phyloP scores from a whole-genome alignment of 1,140 invertebrate genomes.

The Marisa cornuarietis region DNA sequence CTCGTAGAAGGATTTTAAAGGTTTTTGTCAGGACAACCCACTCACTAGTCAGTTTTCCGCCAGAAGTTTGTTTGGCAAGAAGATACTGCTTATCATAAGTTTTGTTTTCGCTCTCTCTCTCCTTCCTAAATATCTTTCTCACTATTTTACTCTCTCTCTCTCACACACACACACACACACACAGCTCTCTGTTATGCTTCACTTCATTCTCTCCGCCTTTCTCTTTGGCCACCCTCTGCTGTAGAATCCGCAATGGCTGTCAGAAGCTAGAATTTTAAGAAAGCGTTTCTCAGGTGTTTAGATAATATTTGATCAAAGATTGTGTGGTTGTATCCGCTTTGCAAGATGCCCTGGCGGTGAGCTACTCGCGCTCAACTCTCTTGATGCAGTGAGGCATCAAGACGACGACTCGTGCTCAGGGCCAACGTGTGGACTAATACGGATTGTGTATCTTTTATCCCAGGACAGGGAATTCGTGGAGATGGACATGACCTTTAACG shows the following conservation, averaged over 20 bases:
- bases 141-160: not conserved
- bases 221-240: not conserved
- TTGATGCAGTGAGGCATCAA: not conserved
- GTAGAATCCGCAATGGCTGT: too few species aligned
- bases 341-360: not conserved
- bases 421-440: not conserved
- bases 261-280: too few species aligned
- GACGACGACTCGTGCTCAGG: not conserved
- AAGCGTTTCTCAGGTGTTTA: too few species aligned
- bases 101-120: not conserved
- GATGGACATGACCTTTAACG: constrained; percentile 93
- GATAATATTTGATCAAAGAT: not conserved
- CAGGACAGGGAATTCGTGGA: constrained; percentile 97
- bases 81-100: too few species aligned
- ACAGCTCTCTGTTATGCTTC: not conserved
- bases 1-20: too few species aligned
- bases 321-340: not conserved
- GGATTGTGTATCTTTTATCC: constrained; percentile 45
- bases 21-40: too few species aligned
- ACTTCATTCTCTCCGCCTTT: not conserved
- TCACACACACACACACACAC: not conserved
- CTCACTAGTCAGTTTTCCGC: too few species aligned
- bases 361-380: not conserved
- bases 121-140: too few species aligned
- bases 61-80: too few species aligned